These are phyloP conservation scores for Syrmaticus mikado DNA, from an alignment of 2,113 vertebrate genomes.

Conservation along the genomic window DNA sequence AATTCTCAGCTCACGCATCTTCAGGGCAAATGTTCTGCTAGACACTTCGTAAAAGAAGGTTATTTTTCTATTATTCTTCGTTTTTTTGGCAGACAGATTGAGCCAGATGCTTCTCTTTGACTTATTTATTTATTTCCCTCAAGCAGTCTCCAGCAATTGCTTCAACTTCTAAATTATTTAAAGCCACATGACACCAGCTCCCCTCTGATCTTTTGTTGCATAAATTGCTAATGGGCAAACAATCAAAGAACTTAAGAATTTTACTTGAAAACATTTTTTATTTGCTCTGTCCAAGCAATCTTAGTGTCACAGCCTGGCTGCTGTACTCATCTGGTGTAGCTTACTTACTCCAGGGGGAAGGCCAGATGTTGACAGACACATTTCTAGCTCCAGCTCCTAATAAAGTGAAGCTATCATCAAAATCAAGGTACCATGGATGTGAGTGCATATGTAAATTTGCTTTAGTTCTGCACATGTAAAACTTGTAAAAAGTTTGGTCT, in stretches of 20 bases:
- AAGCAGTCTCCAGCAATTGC: constrained; percentile 3
- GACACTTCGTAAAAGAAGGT: neutral
- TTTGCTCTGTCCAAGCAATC: neutral
- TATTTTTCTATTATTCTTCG: constrained; percentile 34
- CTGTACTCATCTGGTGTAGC: neutral
- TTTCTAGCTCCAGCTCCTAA: constrained; percentile 10
- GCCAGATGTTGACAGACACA: neutral
- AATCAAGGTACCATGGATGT: neutral
- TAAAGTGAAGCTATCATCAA: neutral
- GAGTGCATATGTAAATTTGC: neutral
- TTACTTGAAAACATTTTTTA: constrained; percentile 28
- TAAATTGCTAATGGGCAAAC: constrained; percentile 8
- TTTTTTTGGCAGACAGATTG: constrained; percentile 34
- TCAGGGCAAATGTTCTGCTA: neutral
- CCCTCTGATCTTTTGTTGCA: constrained; percentile 37
- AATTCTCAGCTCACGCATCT: neutral
- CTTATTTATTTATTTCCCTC: constrained; percentile 48
- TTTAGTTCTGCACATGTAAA: neutral
- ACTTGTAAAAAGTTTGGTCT: neutral
- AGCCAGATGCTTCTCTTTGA: constrained; percentile 40
- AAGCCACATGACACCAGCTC: neutral
- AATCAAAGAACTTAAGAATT: constrained; percentile 46
- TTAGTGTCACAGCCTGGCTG: neutral
- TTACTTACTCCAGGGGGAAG: constrained; percentile 23
- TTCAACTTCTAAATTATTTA: constrained; percentile 52